Conservation (phyloP, 2,888 invertebrate species). For the Acrocyrtus sp. region DNA sequence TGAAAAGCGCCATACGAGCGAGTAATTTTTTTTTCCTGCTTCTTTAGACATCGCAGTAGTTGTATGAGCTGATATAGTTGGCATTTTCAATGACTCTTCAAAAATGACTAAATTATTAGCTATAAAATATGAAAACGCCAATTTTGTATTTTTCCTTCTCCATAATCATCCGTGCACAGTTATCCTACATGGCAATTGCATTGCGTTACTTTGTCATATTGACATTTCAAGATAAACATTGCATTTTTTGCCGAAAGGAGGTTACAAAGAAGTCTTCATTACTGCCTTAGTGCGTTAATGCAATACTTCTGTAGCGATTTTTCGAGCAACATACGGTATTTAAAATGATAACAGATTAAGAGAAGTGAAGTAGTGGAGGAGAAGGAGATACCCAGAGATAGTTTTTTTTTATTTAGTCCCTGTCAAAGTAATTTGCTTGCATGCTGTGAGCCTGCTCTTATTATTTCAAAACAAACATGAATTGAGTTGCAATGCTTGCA, state of each 20-base stretch:
- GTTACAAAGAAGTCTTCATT: conserved; percentile 10
- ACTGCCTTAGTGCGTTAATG: background rate
- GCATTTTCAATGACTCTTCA: too few species aligned
- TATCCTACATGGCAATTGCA: background rate
- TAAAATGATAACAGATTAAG: background rate
- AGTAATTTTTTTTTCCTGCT: too few species aligned
- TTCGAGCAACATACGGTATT: background rate
- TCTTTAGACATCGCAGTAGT: too few species aligned
- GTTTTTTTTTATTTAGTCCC: too few species aligned
- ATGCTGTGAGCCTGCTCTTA: conserved; percentile 20
- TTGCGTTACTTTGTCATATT: conserved; percentile 8
- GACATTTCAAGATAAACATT: conserved; percentile 6
- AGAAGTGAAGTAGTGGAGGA: conserved; percentile 3
- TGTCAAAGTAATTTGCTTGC: conserved; percentile 20
- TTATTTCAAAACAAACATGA: conserved; percentile 19
- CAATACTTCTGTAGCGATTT: conserved; percentile 7
- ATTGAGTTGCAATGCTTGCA: too few species aligned
- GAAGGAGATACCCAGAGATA: too few species aligned
- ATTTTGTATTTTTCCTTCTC: conserved; percentile 9
- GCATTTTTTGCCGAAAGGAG: conserved; percentile 9
- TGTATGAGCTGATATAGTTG: too few species aligned
- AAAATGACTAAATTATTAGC: conserved; percentile 17
- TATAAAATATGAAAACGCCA: conserved; percentile 11
- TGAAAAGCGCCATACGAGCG: too few species aligned
- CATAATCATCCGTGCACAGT: background rate